A percentile compares a stretch with the other conserved stretches of the same genome.
Conservation (phyloP, 1,140 invertebrate genomes). For the Drosophila subobscura region DNA sequence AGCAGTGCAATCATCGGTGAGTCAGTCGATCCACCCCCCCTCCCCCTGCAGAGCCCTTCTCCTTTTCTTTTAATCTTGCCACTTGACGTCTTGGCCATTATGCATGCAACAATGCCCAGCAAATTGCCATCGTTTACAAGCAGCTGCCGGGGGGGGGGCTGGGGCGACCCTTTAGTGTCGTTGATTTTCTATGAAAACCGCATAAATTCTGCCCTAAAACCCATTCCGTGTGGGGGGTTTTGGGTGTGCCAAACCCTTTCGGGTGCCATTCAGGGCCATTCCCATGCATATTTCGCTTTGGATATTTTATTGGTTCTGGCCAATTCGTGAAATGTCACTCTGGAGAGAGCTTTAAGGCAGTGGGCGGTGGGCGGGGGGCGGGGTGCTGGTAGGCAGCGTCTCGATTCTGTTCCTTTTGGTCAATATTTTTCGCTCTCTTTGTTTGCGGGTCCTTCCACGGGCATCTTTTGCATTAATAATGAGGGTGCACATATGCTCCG, state of each 20-base stretch:
- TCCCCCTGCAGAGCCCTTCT: constrained; percentile 41
- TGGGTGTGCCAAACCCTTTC: constrained; percentile 47
- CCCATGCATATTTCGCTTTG: constrained; percentile 4
- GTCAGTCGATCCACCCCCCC: constrained; percentile 31
- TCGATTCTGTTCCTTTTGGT: constrained; percentile 26
- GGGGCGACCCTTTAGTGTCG: constrained; percentile 62
- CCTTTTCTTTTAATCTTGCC: constrained; percentile 69
- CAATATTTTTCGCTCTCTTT: constrained; percentile 38
- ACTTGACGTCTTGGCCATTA: constrained; percentile 77
- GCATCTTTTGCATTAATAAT: constrained; percentile 69
- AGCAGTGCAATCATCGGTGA: constrained; percentile 99
- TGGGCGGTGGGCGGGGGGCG: too few relatives aligned
- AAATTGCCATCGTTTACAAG: constrained; percentile 77
- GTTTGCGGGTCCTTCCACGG: constrained; percentile 11
- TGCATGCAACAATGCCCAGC: constrained; percentile 50
- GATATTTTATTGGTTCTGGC: constrained; percentile 78
- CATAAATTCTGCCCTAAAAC: constrained; percentile 71
- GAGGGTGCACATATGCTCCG: constrained; percentile 62
- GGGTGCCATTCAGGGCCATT: constrained; percentile 52
- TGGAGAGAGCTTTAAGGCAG: constrained; percentile 70
- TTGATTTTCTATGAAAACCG: constrained; percentile 78
- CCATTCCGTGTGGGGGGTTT: constrained; percentile 16
- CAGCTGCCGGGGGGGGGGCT: not conserved
- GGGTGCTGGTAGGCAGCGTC: too few relatives aligned
- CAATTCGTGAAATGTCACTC: constrained; percentile 83